Percentiles rank a stretch among this genome's conserved stretches.
Conservation (phyloP, 2,113 vertebrate species). For the Hippopotamus amphibius region DNA sequence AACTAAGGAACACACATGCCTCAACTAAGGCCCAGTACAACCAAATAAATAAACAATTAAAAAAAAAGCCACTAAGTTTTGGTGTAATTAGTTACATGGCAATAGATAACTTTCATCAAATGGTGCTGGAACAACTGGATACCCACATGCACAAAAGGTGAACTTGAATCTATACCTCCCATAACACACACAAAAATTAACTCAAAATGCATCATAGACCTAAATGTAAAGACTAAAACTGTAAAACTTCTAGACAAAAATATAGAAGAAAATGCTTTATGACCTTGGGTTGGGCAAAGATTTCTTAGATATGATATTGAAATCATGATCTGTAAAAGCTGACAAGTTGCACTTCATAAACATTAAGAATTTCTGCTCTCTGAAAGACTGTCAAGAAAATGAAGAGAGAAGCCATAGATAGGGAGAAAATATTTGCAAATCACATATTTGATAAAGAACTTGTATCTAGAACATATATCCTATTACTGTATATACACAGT, state of each 20-base stretch:
- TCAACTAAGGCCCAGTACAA: no score
- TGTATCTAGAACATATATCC: not conserved
- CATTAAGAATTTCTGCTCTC: not conserved
- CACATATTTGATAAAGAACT: not conserved
- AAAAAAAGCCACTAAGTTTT: not conserved
- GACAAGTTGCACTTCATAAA: not conserved
- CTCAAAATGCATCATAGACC: not conserved
- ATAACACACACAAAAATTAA: not conserved
- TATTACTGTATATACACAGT: not conserved
- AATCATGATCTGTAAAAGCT: not conserved
- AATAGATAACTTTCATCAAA: not conserved
- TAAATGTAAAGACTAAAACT: not conserved
- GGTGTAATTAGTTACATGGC: not conserved
- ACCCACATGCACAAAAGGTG: not conserved
- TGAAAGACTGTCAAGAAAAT: not conserved
- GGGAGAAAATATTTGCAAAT: not conserved
- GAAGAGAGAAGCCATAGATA: not conserved
- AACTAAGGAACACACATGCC: no score
- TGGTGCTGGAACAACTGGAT: not conserved
- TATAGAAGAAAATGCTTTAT: not conserved
- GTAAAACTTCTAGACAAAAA: constrained; percentile 20
- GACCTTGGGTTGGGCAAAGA: not conserved
- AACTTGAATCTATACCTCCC: not conserved
- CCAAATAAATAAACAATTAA: no score
- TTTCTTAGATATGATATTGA: not conserved